phyloP scores from a whole-genome alignment of 2,113 vertebrate genomes.

The Cathartes aura region DNA sequence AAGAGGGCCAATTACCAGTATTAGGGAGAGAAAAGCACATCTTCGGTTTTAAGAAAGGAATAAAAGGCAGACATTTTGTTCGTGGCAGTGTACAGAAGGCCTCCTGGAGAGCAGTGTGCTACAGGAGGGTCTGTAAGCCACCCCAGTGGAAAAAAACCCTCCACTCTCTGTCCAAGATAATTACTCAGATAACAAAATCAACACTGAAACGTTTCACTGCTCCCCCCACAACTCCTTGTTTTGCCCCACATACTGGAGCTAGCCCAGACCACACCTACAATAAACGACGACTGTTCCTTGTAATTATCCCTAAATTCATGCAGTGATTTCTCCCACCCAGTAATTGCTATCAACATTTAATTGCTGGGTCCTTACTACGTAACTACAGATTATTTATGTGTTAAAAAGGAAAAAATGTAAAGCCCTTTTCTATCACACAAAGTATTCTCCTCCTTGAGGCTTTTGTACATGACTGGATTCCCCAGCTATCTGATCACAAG shows the following conservation, averaged over 20 bases:
- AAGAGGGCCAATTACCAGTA: background rate
- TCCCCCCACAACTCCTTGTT: background rate
- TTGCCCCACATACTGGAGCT: background rate
- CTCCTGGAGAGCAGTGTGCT: background rate
- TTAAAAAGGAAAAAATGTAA: background rate
- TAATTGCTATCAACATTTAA: constrained; percentile 1
- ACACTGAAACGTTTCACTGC: background rate
- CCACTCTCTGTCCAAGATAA: background rate
- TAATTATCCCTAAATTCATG: background rate
- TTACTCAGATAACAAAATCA: background rate
- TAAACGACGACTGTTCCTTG: background rate
- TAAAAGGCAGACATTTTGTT: background rate
- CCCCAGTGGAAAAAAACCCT: background rate
- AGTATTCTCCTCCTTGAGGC: background rate
- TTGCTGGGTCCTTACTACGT: background rate
- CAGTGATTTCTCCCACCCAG: background rate
- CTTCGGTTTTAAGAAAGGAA: background rate
- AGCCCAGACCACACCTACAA: background rate
- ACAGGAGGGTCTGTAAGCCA: background rate
- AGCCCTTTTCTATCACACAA: background rate
- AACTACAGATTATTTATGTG: background rate
- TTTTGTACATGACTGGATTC: background rate
- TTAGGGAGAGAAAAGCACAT: background rate
- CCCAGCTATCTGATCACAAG: background rate
- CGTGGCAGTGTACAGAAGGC: fast-evolving